Evolutionary conservation across 2,113 vertebrate species (phyloP).

Genomic region (Bucco capensis): DNA sequence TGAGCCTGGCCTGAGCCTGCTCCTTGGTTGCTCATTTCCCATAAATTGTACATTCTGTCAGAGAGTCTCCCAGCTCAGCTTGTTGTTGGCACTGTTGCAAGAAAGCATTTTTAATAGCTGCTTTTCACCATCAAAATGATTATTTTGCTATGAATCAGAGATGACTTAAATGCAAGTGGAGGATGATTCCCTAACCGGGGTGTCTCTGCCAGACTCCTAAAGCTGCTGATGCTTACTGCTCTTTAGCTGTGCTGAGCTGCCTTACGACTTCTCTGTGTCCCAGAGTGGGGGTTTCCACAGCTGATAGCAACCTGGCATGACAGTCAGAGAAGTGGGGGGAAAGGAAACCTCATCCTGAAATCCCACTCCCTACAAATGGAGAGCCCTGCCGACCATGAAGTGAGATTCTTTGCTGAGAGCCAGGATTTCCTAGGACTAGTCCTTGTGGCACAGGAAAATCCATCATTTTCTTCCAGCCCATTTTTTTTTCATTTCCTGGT

Average conservation of each 20-base stretch:
- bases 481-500: constrained; percentile 4
- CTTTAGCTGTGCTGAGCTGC: neutral
- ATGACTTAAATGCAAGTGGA: neutral
- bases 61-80: neutral
- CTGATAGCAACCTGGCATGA: neutral
- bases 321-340: neutral
- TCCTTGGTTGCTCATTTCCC: neutral
- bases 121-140: neutral
- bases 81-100: neutral
- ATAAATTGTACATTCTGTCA: neutral
- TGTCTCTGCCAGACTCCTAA: neutral
- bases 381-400: neutral
- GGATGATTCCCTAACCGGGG: neutral
- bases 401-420: neutral
- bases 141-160: neutral
- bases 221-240: neutral
- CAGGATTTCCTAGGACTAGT: neutral
- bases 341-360: neutral
- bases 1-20: neutral
- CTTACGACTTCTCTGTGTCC: neutral
- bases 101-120: neutral
- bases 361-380: neutral
- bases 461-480: neutral
- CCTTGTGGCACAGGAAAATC: neutral
- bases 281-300: neutral